phyloP scores from a whole-genome alignment of 2,888 invertebrate genomes.

The Lycaena phlaeas region DNA sequence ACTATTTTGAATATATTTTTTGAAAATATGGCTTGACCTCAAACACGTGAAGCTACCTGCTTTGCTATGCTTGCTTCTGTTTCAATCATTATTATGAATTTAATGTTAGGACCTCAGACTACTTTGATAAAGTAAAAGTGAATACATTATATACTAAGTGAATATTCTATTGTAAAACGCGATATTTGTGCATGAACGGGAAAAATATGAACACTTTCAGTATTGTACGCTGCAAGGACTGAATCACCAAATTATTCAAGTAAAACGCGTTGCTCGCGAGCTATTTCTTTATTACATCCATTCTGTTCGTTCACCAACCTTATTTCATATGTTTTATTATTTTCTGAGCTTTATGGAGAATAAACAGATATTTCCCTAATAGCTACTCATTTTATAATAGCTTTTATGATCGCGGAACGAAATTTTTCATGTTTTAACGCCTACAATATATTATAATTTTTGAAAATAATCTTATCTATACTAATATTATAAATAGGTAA shows the following conservation, averaged over 20 bases:
- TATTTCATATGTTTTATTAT: slow-evolving; percentile 46
- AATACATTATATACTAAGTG: too few relatives aligned
- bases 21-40: too few relatives aligned
- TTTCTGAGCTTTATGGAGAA: slow-evolving; percentile 21
- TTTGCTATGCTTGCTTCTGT: too few relatives aligned
- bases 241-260: slow-evolving; percentile 44
- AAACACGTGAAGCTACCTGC: too few relatives aligned
- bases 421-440: background rate
- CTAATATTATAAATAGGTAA: too few relatives aligned
- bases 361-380: slow-evolving; percentile 20
- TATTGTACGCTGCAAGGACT: slow-evolving; percentile 29
- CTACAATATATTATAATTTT: too few relatives aligned
- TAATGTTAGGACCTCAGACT: too few relatives aligned
- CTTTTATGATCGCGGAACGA: slow-evolving; percentile 11
- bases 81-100: too few relatives aligned
- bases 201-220: slow-evolving; percentile 23
- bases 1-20: too few relatives aligned
- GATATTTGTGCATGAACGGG: slow-evolving; percentile 14
- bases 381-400: slow-evolving; percentile 16
- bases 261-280: slow-evolving; percentile 36
- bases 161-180: slow-evolving; percentile 11
- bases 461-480: too few relatives aligned
- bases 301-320: slow-evolving; percentile 35
- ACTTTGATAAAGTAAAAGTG: too few relatives aligned
- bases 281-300: slow-evolving; percentile 56